Conservation (phyloP, 2,888 invertebrate species). For the Monochamus alternatus region DNA sequence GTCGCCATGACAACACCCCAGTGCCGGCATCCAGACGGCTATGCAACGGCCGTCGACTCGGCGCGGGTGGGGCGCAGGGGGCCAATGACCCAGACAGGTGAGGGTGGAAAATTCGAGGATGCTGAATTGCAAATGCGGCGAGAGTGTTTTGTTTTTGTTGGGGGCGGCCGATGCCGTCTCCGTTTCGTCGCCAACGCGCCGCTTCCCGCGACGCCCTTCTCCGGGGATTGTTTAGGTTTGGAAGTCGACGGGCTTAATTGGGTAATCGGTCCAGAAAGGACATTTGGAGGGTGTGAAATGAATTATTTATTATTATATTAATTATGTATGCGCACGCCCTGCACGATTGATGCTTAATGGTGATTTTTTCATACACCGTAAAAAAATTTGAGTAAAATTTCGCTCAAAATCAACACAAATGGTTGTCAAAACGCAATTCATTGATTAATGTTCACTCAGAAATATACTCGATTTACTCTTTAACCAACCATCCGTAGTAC, state of each 20-base stretch:
- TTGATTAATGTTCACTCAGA: too few relatives aligned
- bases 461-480: too few relatives aligned
- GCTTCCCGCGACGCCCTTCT: neutral
- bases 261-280: neutral
- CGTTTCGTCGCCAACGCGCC: neutral
- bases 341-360: neutral
- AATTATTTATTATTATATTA: too few relatives aligned
- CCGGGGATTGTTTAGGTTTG: neutral
- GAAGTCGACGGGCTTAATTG: conserved; percentile 2
- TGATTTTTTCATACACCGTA: too few relatives aligned
- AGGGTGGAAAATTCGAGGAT: conserved; percentile 50
- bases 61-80: conserved; percentile 43
- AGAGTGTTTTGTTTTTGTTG: conserved; percentile 40
- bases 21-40: conserved; percentile 67
- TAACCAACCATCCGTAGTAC: too few relatives aligned
- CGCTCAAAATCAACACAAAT: too few relatives aligned
- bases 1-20: conserved; percentile 70
- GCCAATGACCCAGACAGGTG: conserved; percentile 59
- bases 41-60: conserved; percentile 55
- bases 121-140: conserved; percentile 46
- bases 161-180: conserved; percentile 11
- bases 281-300: too few relatives aligned
- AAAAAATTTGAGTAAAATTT: too few relatives aligned
- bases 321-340: neutral
- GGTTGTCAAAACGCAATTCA: too few relatives aligned